Evolutionary conservation across 2,113 vertebrate species (phyloP).

Genomic region (Phainopepla nitens): DNA sequence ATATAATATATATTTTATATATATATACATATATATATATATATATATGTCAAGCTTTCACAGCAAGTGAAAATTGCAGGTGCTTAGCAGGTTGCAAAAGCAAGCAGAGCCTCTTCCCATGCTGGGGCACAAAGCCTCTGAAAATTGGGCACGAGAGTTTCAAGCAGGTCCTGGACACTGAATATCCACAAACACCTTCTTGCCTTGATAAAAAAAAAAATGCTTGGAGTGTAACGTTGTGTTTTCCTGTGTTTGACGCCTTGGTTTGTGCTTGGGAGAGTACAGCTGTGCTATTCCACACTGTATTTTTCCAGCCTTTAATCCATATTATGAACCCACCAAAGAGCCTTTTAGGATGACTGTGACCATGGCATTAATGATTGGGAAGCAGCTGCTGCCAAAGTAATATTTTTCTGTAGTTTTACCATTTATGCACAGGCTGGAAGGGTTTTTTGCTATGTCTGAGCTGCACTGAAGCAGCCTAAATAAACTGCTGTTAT

Average conservation of each 20-base stretch:
- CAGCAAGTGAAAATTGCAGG: background rate
- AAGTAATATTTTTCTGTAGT: background rate
- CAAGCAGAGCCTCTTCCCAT: background rate
- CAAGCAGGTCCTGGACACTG: background rate
- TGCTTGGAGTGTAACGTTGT: rapidly evolving
- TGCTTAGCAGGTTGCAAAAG: background rate
- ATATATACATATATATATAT: rapidly evolving
- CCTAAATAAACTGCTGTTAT: background rate
- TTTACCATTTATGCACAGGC: background rate
- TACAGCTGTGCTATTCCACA: background rate
- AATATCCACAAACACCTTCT: background rate
- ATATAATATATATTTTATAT: too few species aligned
- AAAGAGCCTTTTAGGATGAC: background rate
- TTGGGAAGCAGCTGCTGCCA: background rate
- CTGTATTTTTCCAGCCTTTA: background rate
- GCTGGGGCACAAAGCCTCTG: background rate
- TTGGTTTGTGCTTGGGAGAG: background rate
- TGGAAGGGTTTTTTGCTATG: background rate
- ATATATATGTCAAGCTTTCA: background rate
- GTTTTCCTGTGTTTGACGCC: background rate
- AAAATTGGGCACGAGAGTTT: background rate
- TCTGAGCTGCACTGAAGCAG: background rate
- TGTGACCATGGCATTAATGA: background rate
- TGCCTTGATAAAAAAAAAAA: background rate
- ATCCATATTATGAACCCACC: background rate